A percentile compares a stretch with the other conserved stretches of the same genome.
These are phyloP conservation scores for Phortica magna DNA, from an alignment of 2,888 invertebrate genomes.

Conservation along the genomic window DNA sequence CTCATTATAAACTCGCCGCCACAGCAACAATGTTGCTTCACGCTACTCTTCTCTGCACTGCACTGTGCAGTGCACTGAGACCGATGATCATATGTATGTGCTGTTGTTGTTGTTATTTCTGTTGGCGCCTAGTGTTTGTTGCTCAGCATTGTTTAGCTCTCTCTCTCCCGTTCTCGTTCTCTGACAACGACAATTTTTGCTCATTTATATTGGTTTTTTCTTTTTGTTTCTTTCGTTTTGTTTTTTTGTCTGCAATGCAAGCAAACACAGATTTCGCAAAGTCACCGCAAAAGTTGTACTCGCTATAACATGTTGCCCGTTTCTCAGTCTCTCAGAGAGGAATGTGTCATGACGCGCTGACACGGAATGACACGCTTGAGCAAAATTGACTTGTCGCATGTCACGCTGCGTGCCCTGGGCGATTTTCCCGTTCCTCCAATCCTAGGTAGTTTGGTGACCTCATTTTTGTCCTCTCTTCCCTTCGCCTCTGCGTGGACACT, in stretches of 20 bases:
- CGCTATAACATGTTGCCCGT: background rate
- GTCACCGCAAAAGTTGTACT: background rate
- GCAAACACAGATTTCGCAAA: background rate
- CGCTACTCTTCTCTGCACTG: background rate
- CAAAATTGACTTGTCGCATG: no score
- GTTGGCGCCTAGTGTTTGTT: background rate
- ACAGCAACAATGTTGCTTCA: slow-evolving; percentile 3
- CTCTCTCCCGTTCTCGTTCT: background rate
- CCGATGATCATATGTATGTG: background rate
- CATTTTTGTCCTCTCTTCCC: no score
- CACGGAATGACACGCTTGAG: no score
- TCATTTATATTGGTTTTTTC: background rate
- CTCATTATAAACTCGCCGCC: background rate
- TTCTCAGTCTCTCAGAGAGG: no score
- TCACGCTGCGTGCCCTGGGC: no score
- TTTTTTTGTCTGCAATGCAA: background rate
- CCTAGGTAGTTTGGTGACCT: no score
- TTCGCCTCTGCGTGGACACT: no score
- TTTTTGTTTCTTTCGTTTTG: background rate
- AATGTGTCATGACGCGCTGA: no score
- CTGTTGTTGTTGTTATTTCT: background rate
- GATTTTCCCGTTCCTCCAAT: no score
- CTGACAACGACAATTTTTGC: background rate
- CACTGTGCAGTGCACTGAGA: background rate
- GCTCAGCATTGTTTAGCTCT: background rate